A percentile compares a stretch with the other conserved stretches of the same genome.
Evolutionary conservation across 1,140 invertebrate species (phyloP).

Genomic region (Laupala kohalensis): DNA sequence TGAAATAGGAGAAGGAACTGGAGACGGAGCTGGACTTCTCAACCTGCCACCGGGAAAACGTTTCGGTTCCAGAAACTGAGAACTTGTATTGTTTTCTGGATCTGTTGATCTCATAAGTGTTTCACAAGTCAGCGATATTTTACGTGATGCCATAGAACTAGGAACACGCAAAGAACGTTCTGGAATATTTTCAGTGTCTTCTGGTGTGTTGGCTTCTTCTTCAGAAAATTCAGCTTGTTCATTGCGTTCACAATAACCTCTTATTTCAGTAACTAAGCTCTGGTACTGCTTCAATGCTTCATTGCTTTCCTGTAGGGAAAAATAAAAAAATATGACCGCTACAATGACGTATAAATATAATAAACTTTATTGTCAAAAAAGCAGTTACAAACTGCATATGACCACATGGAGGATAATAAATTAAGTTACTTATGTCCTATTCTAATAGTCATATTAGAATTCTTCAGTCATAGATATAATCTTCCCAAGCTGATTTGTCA

Average conservation of each 20-base stretch:
- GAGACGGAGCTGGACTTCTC: constrained; percentile 51
- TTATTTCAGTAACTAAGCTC: constrained; percentile 34
- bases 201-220: constrained; percentile 6
- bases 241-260: constrained; percentile 35
- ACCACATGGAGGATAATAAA: too few species aligned
- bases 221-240: constrained; percentile 21
- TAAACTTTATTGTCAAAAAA: too few species aligned
- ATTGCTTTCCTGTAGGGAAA: constrained; percentile 16
- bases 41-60: constrained; percentile 38
- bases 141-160: constrained; percentile 37
- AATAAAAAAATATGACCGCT: background rate
- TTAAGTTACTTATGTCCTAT: too few species aligned
- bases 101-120: constrained; percentile 27
- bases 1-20: constrained; percentile 50
- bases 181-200: constrained; percentile 21
- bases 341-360: too few species aligned
- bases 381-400: too few species aligned
- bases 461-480: too few species aligned
- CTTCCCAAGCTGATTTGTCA: too few species aligned
- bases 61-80: constrained; percentile 32
- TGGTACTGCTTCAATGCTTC: constrained; percentile 33
- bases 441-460: too few species aligned
- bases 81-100: constrained; percentile 18
- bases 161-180: constrained; percentile 28
- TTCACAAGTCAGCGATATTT: constrained; percentile 43